Conservation (phyloP, 2,888 invertebrate genomes). For the Lysandra coridon region DNA sequence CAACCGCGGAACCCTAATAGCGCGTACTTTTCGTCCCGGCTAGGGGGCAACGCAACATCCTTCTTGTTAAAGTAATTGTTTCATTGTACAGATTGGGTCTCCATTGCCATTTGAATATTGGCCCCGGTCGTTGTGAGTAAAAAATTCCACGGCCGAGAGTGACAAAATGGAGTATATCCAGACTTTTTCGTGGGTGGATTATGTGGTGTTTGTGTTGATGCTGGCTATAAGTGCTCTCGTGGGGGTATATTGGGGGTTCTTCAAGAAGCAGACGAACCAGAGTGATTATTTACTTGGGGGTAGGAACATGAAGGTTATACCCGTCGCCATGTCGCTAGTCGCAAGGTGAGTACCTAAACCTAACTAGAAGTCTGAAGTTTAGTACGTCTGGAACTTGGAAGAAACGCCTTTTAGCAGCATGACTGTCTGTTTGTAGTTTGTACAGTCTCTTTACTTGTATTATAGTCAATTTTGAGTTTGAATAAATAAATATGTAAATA, state of each 20-base stretch:
- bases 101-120: constrained; percentile 52
- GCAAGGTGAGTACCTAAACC: constrained; percentile 82
- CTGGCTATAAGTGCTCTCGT: constrained; percentile 87
- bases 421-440: no score
- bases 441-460: no score
- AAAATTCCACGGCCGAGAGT: constrained; percentile 21
- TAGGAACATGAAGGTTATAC: constrained; percentile 89
- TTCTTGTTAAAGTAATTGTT: constrained; percentile 81
- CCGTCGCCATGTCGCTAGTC: constrained; percentile 91
- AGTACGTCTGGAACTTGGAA: no score
- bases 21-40: constrained; percentile 4
- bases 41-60: constrained; percentile 79
- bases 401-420: no score
- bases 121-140: not conserved
- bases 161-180: constrained; percentile 77
- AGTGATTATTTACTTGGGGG: constrained; percentile 90
- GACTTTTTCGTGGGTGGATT: constrained; percentile 87
- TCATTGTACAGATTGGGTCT: constrained; percentile 74
- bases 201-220: constrained; percentile 89
- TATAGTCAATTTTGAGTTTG: no score
- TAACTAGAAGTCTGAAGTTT: not conserved
- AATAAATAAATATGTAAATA: no score
- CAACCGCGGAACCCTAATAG: constrained; percentile 2
- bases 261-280: constrained; percentile 82
- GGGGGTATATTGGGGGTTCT: constrained; percentile 91